A percentile compares a stretch with the other conserved stretches of the same genome.
Conservation (phyloP, 2,797 vertebrate species). For the Fistularia tabacaria region DNA sequence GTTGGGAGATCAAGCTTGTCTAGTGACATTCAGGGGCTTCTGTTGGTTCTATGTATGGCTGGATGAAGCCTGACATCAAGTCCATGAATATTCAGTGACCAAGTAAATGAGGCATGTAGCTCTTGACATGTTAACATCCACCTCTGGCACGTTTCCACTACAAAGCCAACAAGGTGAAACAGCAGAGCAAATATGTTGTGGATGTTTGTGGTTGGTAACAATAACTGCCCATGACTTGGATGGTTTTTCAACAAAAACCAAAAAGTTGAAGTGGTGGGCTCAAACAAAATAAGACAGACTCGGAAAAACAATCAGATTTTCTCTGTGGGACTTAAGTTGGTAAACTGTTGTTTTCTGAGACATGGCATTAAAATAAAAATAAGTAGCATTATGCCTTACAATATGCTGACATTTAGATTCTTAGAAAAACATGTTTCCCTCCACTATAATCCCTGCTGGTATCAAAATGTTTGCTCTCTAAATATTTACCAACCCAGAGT, state of each 20-base stretch:
- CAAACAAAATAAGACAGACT: no score
- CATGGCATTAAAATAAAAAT: slow-evolving; percentile 42
- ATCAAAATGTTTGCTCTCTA: slow-evolving; percentile 76
- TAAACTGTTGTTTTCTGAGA: slow-evolving; percentile 29
- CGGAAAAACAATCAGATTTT: slow-evolving; percentile 37
- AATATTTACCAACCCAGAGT: slow-evolving; percentile 75
- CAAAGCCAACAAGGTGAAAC: slow-evolving; percentile 62
- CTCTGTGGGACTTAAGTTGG: slow-evolving; percentile 24
- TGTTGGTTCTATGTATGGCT: slow-evolving; percentile 34
- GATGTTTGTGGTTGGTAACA: slow-evolving; percentile 51
- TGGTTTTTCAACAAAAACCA: slow-evolving; percentile 39
- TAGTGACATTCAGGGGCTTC: no score
- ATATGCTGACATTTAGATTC: slow-evolving; percentile 70
- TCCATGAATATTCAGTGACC: slow-evolving; percentile 70
- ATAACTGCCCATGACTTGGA: slow-evolving; percentile 46
- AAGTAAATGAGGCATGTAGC: slow-evolving; percentile 68
- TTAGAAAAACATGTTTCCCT: slow-evolving; percentile 66
- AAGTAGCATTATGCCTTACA: slow-evolving; percentile 33
- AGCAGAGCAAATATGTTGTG: slow-evolving; percentile 51
- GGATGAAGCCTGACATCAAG: slow-evolving; percentile 54
- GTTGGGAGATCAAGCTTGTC: slow-evolving; percentile 19
- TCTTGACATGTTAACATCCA: slow-evolving; percentile 69
- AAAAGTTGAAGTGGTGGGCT: slow-evolving; percentile 34
- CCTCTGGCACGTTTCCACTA: slow-evolving; percentile 60
- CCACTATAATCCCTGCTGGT: slow-evolving; percentile 69